Percentiles rank a stretch among this genome's conserved stretches.
These are phyloP conservation scores for Drosophila malerkotliana DNA, from an alignment of 1,140 invertebrate genomes.

Conservation along the genomic window DNA sequence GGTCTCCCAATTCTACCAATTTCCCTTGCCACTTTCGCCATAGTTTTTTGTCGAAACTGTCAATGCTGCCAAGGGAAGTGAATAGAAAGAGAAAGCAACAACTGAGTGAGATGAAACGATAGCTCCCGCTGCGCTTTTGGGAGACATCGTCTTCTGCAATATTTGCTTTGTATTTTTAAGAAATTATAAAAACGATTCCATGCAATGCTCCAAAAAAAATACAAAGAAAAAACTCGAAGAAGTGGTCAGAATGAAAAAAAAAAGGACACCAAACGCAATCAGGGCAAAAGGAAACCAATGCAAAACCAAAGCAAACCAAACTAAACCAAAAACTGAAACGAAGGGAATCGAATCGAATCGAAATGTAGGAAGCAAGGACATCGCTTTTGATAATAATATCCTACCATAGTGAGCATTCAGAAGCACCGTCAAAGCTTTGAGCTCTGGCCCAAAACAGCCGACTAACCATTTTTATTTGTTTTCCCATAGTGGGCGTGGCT, in stretches of 20 bases:
- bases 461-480: constrained; percentile 34
- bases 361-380: constrained; percentile 38
- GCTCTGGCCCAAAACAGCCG: constrained; percentile 5
- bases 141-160: constrained; percentile 57
- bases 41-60: constrained; percentile 80
- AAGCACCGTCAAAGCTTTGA: constrained; percentile 34
- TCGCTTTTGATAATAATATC: constrained; percentile 72
- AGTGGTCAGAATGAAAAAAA: constrained; percentile 3
- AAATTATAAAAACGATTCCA: constrained; percentile 72
- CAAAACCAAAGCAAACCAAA: constrained; percentile 34
- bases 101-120: too few species aligned
- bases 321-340: constrained; percentile 3
- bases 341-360: constrained; percentile 43
- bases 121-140: constrained; percentile 66
- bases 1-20: background rate
- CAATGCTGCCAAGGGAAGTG: constrained; percentile 72
- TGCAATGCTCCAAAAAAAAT: constrained; percentile 23
- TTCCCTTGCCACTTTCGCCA: constrained; percentile 42
- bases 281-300: constrained; percentile 32
- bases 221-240: constrained; percentile 5
- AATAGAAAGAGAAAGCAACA: constrained; percentile 16
- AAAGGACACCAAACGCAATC: constrained; percentile 23
- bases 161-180: constrained; percentile 81
- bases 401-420: constrained; percentile 16
- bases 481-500: constrained; percentile 22